Evolutionary conservation across 2,888 invertebrate genomes (phyloP), one percentile per base, ranked within the genome.

Genomic region (Microchrysa polita): DNA sequence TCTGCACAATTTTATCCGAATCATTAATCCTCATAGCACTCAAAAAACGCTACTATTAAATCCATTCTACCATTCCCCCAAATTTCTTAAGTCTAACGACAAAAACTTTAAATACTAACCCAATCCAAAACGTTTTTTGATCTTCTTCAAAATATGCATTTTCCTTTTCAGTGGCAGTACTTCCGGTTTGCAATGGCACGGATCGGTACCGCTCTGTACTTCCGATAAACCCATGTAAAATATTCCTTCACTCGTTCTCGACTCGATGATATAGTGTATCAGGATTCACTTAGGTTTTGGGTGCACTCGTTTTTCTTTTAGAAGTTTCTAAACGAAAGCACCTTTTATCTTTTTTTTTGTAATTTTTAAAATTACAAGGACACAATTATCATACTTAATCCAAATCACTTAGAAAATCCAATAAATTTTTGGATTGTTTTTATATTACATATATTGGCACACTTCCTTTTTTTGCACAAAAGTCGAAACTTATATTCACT

Each of bases 61-160:
- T n/a, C n/a, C n/a, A n/a, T n/a, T n/a, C n/a, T n/a, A n/a, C n/a
- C n/a, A n/a, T n/a, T n/a, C n/a, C n/a, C n/a, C n/a, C 16, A 4
- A 16, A 16, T 52, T 52, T 52, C 16, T 52, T n/a, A 1, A 57
- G 18, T 52, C 16, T 52, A 5, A 1, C 10, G 18, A 71, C 55
- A 55, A 9, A 34, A 69, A 42, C 10, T n/a, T n/a, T 14, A 48
- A 34, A 72, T 81, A 88, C 94, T 90, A 86, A 94, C 95, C 94
- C 84, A 95, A 86, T 80, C 95, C 94, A 83, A 95, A 94, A 81
- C 93, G 93, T 81, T 91, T 91, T 85, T 94, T 94, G 81, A 95
- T 92, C 83, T 94, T 95, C 88, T 95, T 95, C 77, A 95, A 86
- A 76, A 95, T 92, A 87, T 94, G 94, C 93, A 95, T 94, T 87